Evolutionary conservation across 1,140 invertebrate species (phyloP), one percentile per base, ranked within the genome.

Genomic region (Drosophila mauritiana): DNA sequence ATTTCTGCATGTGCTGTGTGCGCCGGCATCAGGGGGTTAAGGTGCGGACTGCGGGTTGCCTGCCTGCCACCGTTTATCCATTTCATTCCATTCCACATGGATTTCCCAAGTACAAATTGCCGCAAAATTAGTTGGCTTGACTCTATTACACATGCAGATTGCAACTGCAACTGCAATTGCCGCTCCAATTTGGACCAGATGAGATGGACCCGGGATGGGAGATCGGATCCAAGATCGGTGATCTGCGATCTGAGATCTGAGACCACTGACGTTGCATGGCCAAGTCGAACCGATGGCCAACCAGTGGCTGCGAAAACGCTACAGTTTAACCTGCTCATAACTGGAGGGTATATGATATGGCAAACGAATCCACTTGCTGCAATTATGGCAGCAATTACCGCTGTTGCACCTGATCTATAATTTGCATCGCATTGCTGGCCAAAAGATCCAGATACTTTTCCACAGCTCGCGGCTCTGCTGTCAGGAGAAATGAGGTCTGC

Each of bases 341-440:
- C 83, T 86, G 84, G 84, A 86, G 83, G 83, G 84, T 86, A 89
- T 89, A 73, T 68, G 62, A 80, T 65, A 76, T 64, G 54, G 73
- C 57, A 82, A 78, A 76, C 83, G 62, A 73, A 89, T 88, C 79
- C 84, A 89, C 83, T 86, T 86, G 84, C 79, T 73, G 80, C 82
- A 86, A 86, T 86, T 86, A 86, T 89, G 84, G 83, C 76, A 83
- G 73, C 83, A 86, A 86, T 86, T 86, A 86, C 53, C 57, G 74
- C 56, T 54, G 55, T 48, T 75, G 73, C 82, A 86, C 82, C 82
- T 86, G 82, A 86, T 86, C 72, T 86, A 86, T 86, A 86, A 86
- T 86, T 86, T 86, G 27, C 84, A 68, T 76, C 69, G 59, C 79
- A 65, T 73, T 76, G 81, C 68, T 75, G 31, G 31, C 31, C 31